phyloP scores from a whole-genome alignment of 2,113 vertebrate species.

The Anas platyrhynchos region DNA sequence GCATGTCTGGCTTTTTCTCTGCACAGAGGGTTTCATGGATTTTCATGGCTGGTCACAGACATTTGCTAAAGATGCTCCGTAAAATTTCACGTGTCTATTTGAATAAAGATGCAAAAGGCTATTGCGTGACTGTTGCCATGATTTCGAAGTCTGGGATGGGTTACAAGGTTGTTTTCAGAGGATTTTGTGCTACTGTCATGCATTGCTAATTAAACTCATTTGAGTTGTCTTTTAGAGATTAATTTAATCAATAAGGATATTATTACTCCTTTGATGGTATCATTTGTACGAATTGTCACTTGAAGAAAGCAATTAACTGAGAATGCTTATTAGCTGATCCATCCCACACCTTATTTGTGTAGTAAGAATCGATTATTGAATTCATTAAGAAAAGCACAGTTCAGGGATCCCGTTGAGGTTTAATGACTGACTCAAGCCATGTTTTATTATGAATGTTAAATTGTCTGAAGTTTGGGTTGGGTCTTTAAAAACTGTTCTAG shows the following conservation, averaged over 20 bases:
- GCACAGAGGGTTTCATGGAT: neutral
- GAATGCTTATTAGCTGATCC: slow-evolving; percentile 65
- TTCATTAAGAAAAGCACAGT: slow-evolving; percentile 54
- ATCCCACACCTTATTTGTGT: slow-evolving; percentile 53
- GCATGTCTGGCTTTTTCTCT: neutral
- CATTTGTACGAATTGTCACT: slow-evolving; percentile 68
- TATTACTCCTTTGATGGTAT: slow-evolving; percentile 71
- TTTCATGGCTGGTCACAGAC: neutral
- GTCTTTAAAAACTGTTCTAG: neutral
- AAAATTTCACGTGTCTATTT: neutral
- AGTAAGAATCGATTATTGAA: slow-evolving; percentile 44
- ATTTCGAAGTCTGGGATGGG: neutral
- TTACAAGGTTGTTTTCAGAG: slow-evolving; percentile 21
- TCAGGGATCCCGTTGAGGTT: slow-evolving; percentile 33
- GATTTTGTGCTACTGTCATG: slow-evolving; percentile 22
- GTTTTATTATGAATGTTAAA: neutral
- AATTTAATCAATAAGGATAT: slow-evolving; percentile 74
- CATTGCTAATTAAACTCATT: slow-evolving; percentile 65
- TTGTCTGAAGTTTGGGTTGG: neutral
- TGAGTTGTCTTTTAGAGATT: slow-evolving; percentile 57
- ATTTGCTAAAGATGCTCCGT: neutral
- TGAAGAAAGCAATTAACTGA: slow-evolving; percentile 61
- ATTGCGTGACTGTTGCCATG: neutral
- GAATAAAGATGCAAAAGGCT: neutral
- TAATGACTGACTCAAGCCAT: neutral